A percentile compares a stretch with the other conserved stretches of the same genome.
phyloP scores from a whole-genome alignment of 2,888 invertebrate genomes.

The Eristalis tenax region DNA sequence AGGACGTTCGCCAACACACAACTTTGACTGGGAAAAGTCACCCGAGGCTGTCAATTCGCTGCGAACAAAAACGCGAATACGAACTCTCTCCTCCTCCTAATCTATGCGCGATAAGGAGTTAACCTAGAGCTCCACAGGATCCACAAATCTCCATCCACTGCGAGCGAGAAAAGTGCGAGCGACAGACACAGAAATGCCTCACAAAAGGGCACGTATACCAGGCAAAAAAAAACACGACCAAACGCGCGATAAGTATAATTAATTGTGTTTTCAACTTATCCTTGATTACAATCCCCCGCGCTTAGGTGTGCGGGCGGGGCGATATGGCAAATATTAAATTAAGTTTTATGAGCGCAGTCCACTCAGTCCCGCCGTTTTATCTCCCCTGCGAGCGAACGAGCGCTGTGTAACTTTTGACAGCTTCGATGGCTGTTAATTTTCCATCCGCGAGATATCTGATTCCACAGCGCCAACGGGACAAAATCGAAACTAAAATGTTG shows the following conservation, averaged over 20 bases:
- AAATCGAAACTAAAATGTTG: slow-evolving; percentile 53
- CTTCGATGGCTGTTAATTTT: slow-evolving; percentile 65
- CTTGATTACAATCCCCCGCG: slow-evolving; percentile 42
- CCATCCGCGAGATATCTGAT: slow-evolving; percentile 51
- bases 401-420: slow-evolving; percentile 60
- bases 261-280: slow-evolving; percentile 60
- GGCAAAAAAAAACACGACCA: slow-evolving; percentile 3
- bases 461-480: slow-evolving; percentile 47
- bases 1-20: slow-evolving; percentile 9
- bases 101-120: slow-evolving; percentile 52
- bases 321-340: slow-evolving; percentile 49
- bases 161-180: not conserved
- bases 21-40: not conserved
- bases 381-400: slow-evolving; percentile 14
- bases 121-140: slow-evolving; percentile 9
- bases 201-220: slow-evolving; percentile 8
- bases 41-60: slow-evolving; percentile 40
- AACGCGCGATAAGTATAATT: slow-evolving; percentile 64
- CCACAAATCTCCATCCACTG: not conserved
- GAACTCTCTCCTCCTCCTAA: not conserved
- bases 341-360: slow-evolving; percentile 57
- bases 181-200: not conserved
- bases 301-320: not conserved
- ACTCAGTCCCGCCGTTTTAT: slow-evolving; percentile 35
- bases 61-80: slow-evolving; percentile 26